Conservation (phyloP, 2,888 invertebrate genomes). For the Megaustenia siamemsis region DNA sequence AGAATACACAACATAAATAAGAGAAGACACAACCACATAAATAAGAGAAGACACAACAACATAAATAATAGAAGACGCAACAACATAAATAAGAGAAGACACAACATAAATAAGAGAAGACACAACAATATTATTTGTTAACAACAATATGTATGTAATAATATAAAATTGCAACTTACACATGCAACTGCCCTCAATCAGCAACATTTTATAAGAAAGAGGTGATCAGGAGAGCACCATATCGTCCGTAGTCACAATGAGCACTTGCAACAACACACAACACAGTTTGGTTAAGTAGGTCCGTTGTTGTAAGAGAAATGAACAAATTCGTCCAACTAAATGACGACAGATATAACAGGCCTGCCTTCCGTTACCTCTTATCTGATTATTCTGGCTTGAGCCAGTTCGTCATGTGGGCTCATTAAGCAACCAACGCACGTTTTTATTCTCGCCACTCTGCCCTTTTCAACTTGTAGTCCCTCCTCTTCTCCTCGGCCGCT, state of each 20-base stretch:
- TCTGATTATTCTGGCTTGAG: neutral
- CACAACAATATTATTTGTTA: no score
- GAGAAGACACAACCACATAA: neutral
- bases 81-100: neutral
- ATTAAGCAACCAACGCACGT: conserved; percentile 28
- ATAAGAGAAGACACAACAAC: neutral
- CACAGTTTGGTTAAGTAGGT: neutral
- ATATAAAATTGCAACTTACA: conserved; percentile 31
- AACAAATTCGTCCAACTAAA: neutral
- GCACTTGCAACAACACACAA: neutral
- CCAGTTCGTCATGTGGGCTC: conserved; percentile 16
- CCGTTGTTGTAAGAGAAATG: neutral
- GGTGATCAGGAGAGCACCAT: neutral
- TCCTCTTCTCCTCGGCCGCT: neutral
- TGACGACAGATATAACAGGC: neutral
- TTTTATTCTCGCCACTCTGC: conserved; percentile 5
- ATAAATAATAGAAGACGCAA: neutral
- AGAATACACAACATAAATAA: neutral
- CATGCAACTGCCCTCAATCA: conserved; percentile 44
- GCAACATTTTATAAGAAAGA: conserved; percentile 27
- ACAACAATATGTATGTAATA: neutral
- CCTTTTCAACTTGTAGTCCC: neutral
- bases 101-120: neutral
- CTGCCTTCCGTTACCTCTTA: neutral
- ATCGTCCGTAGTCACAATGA: neutral